Conservation (phyloP, 1,140 invertebrate genomes). For the Galleria mellonella region DNA sequence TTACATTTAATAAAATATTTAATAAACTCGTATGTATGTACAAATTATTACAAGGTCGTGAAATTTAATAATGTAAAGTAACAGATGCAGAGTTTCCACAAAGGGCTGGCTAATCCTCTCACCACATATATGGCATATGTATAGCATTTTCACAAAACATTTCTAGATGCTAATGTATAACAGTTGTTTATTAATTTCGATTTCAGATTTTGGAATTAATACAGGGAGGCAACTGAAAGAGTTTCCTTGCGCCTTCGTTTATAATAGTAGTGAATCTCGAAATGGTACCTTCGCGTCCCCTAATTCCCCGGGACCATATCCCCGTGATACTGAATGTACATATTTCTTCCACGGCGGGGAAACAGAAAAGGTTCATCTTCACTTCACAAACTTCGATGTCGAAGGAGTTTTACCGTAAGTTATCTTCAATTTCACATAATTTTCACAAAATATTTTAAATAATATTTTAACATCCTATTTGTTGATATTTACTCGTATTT, state of each 20-base stretch:
- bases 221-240: slow-evolving; percentile 82
- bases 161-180: no score
- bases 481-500: no score
- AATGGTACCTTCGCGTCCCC: slow-evolving; percentile 92
- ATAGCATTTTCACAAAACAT: no score
- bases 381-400: slow-evolving; percentile 93
- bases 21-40: no score
- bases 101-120: no score
- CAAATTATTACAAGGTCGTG: no score
- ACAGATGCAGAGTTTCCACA: no score
- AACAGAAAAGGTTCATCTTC: slow-evolving; percentile 88
- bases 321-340: slow-evolving; percentile 93
- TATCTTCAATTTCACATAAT: slow-evolving; percentile 4
- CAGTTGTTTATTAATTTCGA: background rate
- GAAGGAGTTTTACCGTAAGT: slow-evolving; percentile 93
- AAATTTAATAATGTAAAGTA: no score
- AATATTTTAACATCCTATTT: no score
- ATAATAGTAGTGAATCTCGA: slow-evolving; percentile 84
- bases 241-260: slow-evolving; percentile 88
- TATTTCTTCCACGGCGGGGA: slow-evolving; percentile 92
- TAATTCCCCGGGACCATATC: slow-evolving; percentile 95
- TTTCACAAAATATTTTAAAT: no score
- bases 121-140: no score
- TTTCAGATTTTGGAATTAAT: slow-evolving; percentile 86
- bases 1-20: no score